Percentiles rank a stretch among this genome's conserved stretches.
phyloP scores from a whole-genome alignment of 2,888 invertebrate species.

The Anarsia innoxiella region DNA sequence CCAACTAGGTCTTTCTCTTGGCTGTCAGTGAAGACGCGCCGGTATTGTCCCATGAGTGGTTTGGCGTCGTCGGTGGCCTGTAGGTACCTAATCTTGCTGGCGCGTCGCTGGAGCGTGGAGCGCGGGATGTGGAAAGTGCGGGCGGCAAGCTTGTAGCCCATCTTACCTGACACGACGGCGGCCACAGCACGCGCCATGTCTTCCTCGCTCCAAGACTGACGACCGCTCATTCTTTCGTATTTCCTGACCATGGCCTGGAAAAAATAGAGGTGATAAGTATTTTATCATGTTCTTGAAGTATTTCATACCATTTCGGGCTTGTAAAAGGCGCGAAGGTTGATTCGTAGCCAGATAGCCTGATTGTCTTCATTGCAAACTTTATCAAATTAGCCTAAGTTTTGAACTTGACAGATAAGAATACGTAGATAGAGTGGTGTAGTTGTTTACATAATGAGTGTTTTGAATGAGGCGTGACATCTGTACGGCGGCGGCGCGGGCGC shows the following conservation, averaged over 20 bases:
- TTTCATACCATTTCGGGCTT: too few relatives aligned
- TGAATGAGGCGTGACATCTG: too few relatives aligned
- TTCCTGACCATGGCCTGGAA: constrained; percentile 70
- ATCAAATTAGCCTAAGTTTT: too few relatives aligned
- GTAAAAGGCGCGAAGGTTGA: too few relatives aligned
- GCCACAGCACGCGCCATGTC: constrained; percentile 70
- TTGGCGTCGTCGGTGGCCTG: constrained; percentile 56
- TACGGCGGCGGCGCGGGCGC: constrained; percentile 32
- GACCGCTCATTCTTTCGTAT: constrained; percentile 70
- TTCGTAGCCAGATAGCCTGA: too few relatives aligned
- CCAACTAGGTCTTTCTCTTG: constrained; percentile 68
- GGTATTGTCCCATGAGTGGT: constrained; percentile 65
- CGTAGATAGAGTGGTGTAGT: neutral
- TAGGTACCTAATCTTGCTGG: constrained; percentile 65
- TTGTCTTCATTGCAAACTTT: too few relatives aligned
- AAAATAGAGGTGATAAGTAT: too few relatives aligned
- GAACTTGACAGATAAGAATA: neutral
- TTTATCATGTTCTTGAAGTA: too few relatives aligned
- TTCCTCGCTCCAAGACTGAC: constrained; percentile 69
- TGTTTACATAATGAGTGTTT: constrained; percentile 27
- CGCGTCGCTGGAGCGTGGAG: constrained; percentile 64
- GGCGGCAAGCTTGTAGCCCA: constrained; percentile 69
- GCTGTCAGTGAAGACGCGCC: constrained; percentile 65
- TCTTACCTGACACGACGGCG: constrained; percentile 67
- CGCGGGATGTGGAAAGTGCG: constrained; percentile 67